These are phyloP conservation scores for Sitta europaea DNA, from an alignment of 2,113 vertebrate genomes.

Conservation along the genomic window DNA sequence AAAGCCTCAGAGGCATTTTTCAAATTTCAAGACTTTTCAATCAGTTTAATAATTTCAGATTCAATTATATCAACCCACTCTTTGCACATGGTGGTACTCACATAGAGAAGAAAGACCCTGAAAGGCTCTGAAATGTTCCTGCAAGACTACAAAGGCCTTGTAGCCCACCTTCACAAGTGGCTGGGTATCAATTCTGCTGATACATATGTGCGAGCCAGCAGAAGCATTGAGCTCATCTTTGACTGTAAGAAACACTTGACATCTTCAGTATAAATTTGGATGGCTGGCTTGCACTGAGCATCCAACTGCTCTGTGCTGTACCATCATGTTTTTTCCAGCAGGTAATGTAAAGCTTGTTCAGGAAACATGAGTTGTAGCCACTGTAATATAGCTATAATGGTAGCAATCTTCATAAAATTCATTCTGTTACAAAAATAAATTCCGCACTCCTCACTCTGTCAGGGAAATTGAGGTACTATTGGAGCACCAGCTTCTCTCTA, in stretches of 20 bases:
- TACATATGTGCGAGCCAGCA: accelerated
- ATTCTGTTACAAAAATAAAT: not conserved
- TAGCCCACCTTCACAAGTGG: not conserved
- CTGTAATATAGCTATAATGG: not conserved
- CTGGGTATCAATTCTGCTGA: not conserved
- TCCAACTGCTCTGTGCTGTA: not conserved
- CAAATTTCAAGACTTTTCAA: not conserved
- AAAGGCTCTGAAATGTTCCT: not conserved
- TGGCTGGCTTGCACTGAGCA: not conserved
- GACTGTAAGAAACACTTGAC: not conserved
- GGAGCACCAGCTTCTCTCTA: not conserved
- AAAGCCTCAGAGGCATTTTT: not conserved
- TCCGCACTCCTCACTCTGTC: not conserved
- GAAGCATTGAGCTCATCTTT: not conserved
- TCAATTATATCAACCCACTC: not conserved
- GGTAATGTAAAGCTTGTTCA: not conserved
- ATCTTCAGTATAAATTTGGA: not conserved
- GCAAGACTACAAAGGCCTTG: not conserved
- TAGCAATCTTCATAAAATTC: not conserved
- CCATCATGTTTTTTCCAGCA: not conserved
- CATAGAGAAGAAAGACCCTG: not conserved
- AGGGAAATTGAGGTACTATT: not conserved
- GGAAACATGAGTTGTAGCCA: not conserved
- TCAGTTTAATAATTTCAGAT: not conserved
- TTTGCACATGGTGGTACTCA: not conserved